Percentiles rank a stretch among this genome's conserved stretches.
phyloP scores from a whole-genome alignment of 2,888 invertebrate species.

The Erebia ligea region DNA sequence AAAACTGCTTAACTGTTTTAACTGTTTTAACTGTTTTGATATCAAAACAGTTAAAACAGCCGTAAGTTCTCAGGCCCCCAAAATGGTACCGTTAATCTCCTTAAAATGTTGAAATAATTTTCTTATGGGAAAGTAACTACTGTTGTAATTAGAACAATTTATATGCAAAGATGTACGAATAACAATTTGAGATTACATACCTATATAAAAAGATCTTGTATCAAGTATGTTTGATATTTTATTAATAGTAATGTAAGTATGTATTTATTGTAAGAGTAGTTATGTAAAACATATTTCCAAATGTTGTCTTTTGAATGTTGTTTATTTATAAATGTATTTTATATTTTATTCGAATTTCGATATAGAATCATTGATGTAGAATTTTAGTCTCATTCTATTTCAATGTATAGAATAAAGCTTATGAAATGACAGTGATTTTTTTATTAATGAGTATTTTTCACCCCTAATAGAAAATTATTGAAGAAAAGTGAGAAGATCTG shows the following conservation, averaged over 20 bases:
- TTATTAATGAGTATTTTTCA: background rate
- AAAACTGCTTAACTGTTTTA: too few species aligned
- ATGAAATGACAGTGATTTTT: background rate
- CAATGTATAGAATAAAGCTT: constrained; percentile 8
- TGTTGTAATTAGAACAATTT: background rate
- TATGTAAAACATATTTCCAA: constrained; percentile 15
- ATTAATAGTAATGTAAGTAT: too few species aligned
- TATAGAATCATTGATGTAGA: too few species aligned
- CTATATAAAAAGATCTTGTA: background rate
- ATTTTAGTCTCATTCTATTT: too few species aligned
- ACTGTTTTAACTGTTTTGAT: too few species aligned
- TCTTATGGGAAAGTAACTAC: background rate
- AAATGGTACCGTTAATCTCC: too few species aligned
- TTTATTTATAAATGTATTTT: constrained; percentile 21
- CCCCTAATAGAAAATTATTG: background rate
- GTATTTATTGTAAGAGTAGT: constrained; percentile 19
- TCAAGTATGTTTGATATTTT: background rate
- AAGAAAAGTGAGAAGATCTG: too few species aligned
- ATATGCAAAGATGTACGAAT: background rate
- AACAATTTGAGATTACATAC: constrained; percentile 11
- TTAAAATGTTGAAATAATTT: too few species aligned
- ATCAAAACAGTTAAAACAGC: too few species aligned
- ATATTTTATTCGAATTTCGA: too few species aligned
- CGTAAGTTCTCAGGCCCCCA: too few species aligned
- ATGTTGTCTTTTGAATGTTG: constrained; percentile 21